Base-by-base conservation (phyloP, 2,113 vertebrate species). In the Tragelaphus strepsiceros region DNA sequence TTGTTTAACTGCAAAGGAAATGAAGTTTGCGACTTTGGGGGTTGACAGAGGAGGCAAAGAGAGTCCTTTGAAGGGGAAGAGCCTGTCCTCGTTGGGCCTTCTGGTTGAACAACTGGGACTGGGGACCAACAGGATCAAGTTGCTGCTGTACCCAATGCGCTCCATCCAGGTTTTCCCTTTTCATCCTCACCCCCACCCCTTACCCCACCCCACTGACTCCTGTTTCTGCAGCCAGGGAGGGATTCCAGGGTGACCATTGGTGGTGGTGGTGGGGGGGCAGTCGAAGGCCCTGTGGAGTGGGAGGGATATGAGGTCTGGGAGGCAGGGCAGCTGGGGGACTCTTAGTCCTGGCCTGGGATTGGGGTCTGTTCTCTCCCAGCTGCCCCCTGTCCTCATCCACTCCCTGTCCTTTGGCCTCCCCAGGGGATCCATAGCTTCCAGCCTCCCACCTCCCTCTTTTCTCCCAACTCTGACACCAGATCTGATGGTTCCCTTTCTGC, bases 281-380 rank as follows among this genome's bases (percentile, higher is more conserved):
- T 43, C 39, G 4, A 43, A 43, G 39, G 62, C 54, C 61, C 82
- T 51, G 84, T 43, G 56, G 19, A n/a, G 56, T 58, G 32, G 78
- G 21, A 53, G 67, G 28, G 26, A 17, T 12, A 12, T 3, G 39
- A 67, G 58, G 35, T 39, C 81, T 15, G 24, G 26, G 43, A 77
- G 54, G 77, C 24, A n/a, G 14, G 53, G 28, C 9, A 39, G 39
- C 58, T 26, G 32, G 22, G 90, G 43, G 26, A 56, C 35, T 46
- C 39, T 71, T 30, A 30, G 7, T 3, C 24, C 24, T 15, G 51
- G 14, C 26, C 1, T 1, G 80, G 13, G 51, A 1, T 0, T 14
- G 61, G 24, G 15, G 32, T 7, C 16, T 74, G 12, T 39, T 77
- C 77, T 84, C 35, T 11, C 21, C 46, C 22, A 39, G 9, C 21